Conservation (phyloP, 92 coral and sea anemone species). For the Porites rus region DNA sequence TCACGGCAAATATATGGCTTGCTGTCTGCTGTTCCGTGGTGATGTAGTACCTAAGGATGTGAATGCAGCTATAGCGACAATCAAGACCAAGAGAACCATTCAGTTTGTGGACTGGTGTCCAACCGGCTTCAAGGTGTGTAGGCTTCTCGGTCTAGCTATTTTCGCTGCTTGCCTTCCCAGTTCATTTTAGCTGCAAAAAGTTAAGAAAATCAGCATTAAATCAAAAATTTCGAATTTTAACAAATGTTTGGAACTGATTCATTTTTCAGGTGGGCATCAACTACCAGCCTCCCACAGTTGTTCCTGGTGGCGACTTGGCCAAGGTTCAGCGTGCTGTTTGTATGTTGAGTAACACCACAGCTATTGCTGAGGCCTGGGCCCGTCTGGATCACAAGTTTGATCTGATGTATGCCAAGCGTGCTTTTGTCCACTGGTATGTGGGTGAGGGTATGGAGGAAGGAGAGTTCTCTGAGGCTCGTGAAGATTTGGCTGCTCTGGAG, state of each 20-base stretch:
- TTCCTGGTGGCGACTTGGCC: slow-evolving; percentile 96
- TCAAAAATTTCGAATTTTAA: too few relatives aligned
- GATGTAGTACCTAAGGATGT: slow-evolving; percentile 96
- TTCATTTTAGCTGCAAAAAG: too few relatives aligned
- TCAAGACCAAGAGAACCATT: slow-evolving; percentile 96
- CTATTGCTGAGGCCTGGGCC: slow-evolving; percentile 97
- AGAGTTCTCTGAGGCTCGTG: slow-evolving; percentile 99
- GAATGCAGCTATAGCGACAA: slow-evolving; percentile 94
- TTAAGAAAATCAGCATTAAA: too few relatives aligned
- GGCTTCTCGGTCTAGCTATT: too few relatives aligned
- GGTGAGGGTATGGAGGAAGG: slow-evolving; percentile 99
- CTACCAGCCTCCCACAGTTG: slow-evolving; percentile 93
- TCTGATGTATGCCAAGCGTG: slow-evolving; percentile 97
- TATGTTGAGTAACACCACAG: slow-evolving; percentile 96
- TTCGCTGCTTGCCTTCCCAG: background rate
- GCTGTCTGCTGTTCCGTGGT: slow-evolving; percentile 97
- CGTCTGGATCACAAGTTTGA: slow-evolving; percentile 96
- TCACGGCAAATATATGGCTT: slow-evolving; percentile 96
- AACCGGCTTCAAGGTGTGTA: slow-evolving; percentile 87
- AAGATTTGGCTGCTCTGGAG: slow-evolving; percentile 97
- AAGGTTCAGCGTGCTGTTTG: slow-evolving; percentile 94
- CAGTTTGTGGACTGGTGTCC: slow-evolving; percentile 98
- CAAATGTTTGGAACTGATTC: background rate
- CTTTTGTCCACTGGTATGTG: slow-evolving; percentile 98
- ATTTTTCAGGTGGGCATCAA: slow-evolving; percentile 88